phyloP scores from a whole-genome alignment of 2,888 invertebrate genomes.

The Cerastoderma edule region DNA sequence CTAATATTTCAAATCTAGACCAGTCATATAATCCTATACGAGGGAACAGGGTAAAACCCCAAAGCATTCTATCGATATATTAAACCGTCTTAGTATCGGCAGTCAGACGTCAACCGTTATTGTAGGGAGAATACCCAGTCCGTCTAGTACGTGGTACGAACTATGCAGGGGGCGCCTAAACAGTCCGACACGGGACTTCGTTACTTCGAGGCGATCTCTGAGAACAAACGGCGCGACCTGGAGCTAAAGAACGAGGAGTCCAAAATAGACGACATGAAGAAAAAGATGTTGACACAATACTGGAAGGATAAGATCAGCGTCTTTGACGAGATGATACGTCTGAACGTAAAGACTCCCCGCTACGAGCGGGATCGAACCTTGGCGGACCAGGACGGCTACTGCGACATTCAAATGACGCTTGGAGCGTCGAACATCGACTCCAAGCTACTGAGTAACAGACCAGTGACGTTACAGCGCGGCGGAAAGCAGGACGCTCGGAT shows the following conservation, averaged over 20 bases:
- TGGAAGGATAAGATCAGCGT: constrained; percentile 68
- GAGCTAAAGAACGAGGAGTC: constrained; percentile 54
- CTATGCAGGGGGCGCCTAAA: constrained; percentile 23
- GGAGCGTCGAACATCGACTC: constrained; percentile 62
- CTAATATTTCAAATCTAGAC: no score
- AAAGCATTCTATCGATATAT: no score
- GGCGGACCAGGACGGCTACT: not conserved
- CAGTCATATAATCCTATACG: no score
- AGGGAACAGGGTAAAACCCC: no score
- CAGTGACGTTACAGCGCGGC: constrained; percentile 57
- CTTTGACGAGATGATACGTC: constrained; percentile 65
- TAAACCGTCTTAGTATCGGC: no score
- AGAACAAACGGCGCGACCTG: constrained; percentile 62
- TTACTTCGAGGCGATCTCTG: constrained; percentile 65
- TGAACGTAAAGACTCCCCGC: constrained; percentile 64
- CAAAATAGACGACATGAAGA: constrained; percentile 61
- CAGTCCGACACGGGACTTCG: constrained; percentile 53
- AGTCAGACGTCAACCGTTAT: no score
- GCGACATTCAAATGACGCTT: constrained; percentile 41
- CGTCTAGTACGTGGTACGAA: no score
- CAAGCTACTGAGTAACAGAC: constrained; percentile 62
- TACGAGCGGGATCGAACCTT: constrained; percentile 31
- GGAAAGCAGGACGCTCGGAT: constrained; percentile 40
- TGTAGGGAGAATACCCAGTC: no score
- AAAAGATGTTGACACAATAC: constrained; percentile 60